These are phyloP conservation scores for Phania funesta DNA, from an alignment of 2,888 invertebrate genomes.

Conservation along the genomic window DNA sequence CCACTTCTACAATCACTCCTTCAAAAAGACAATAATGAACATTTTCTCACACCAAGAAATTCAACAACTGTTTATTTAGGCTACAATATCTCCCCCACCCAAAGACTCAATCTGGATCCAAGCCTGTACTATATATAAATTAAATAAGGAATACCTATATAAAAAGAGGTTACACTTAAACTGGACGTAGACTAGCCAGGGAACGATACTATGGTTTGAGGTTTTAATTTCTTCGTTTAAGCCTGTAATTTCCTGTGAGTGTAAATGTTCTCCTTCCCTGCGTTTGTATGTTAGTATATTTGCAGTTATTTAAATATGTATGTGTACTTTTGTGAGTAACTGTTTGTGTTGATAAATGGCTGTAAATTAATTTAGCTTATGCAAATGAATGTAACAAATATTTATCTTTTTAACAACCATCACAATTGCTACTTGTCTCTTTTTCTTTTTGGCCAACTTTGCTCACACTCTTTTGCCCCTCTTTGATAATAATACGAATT, in stretches of 20 bases:
- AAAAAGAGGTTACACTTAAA: too few relatives aligned
- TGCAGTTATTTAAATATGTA: not conserved
- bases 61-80: too few relatives aligned
- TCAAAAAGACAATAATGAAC: too few relatives aligned
- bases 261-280: not conserved
- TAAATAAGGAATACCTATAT: too few relatives aligned
- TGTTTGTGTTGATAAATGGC: slow-evolving; percentile 62
- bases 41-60: too few relatives aligned
- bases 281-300: not conserved
- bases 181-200: too few relatives aligned
- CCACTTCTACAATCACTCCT: too few relatives aligned
- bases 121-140: too few relatives aligned
- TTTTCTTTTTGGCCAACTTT: not conserved
- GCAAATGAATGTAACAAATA: slow-evolving; percentile 65
- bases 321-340: not conserved
- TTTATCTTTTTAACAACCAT: slow-evolving; percentile 65
- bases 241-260: not conserved
- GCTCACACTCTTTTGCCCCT: not conserved
- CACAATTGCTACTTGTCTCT: slow-evolving; percentile 56
- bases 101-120: too few relatives aligned
- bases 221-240: too few relatives aligned
- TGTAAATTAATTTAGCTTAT: slow-evolving; percentile 68
- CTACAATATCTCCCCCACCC: too few relatives aligned
- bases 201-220: too few relatives aligned
- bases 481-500: slow-evolving; percentile 16